Percentiles rank a stretch among this genome's conserved stretches.
Conservation (phyloP, 2,113 vertebrate genomes). For the Takifugu bimaculatus region DNA sequence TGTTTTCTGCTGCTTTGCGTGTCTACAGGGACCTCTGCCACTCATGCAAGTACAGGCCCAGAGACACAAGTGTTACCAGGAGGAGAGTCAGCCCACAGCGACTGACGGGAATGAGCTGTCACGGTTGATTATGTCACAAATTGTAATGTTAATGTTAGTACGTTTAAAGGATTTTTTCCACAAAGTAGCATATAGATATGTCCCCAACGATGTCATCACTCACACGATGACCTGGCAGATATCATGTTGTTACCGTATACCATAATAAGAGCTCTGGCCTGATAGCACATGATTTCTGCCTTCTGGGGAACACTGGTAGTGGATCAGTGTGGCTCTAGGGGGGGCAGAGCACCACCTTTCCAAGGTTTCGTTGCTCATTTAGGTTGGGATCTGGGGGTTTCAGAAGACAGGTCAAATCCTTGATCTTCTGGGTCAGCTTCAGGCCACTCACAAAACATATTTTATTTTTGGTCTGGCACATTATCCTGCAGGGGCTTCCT, state of each 20-base stretch:
- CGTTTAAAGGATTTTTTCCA: conserved; percentile 17
- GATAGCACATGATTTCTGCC: too few relatives aligned
- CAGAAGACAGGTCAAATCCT: not conserved
- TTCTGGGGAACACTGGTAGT: not conserved
- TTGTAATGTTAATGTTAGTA: not conserved
- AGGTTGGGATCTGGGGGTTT: not conserved
- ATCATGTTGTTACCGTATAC: not conserved
- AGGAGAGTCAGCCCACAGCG: conserved; percentile 58
- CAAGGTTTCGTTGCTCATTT: not conserved
- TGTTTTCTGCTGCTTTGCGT: conserved; percentile 48
- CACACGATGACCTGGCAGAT: conserved; percentile 16
- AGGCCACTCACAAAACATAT: too few relatives aligned
- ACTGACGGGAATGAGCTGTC: conserved; percentile 66
- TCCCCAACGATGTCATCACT: conserved; percentile 25
- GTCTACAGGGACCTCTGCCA: conserved; percentile 52
- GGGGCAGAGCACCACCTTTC: not conserved
- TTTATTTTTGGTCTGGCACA: too few relatives aligned
- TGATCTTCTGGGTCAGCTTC: not conserved
- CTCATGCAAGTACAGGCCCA: conserved; percentile 45
- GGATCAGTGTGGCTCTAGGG: not conserved
- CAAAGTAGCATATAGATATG: conserved; percentile 4
- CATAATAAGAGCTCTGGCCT: not conserved
- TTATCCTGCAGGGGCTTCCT: too few relatives aligned
- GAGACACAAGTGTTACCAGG: conserved; percentile 49
- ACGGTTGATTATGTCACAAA: conserved; percentile 69